Base-by-base conservation (phyloP, 2,797 vertebrate genomes). In the Megaceryle alcyon region DNA sequence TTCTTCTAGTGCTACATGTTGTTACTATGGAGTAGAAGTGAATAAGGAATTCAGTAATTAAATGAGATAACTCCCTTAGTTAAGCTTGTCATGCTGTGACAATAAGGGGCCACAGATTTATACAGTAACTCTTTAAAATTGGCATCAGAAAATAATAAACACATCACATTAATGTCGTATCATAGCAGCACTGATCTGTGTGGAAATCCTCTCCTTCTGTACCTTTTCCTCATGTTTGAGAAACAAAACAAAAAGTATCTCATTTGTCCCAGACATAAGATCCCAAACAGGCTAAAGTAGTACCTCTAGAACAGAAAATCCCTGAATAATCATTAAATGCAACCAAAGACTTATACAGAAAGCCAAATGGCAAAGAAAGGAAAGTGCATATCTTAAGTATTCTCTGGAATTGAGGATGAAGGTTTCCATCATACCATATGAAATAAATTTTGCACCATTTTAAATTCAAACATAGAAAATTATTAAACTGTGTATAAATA, bases 281-380 rank as follows among this genome's bases (percentile, higher is more conserved):
- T 46, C 56, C 14, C 53, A 91, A 96, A 79, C 61, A 85, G 68
- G 41, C 57, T 92, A 83, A 92, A 91, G 44, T 6, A 82, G 39
- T 75, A 85, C 44, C 31, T 89, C 13, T 7, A 81, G 94, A 92
- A 3, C 33, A 91, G 76, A 95, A 95, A 96, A 97, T 65, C 76
- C 69, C 72, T 75, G 72, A 83, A 83, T 69, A 95, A 94, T 75
- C 69, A 89, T 81, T 75, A 92, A 86, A 81, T 20, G 15, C 44
- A 89, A 87, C 53, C 69, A 46, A 95, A 93, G 49, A 86, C 64
- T 94, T 93, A 75, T 43, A 69, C 10, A 81, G 56, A 87, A 87
- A 81, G 37, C 53, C 72, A 93, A 93, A 92, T 43, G 23, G 60
- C 61, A 77, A 35, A 41, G 68, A 95, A 90, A 90, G 35, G 26